These are phyloP conservation scores for Carettochelys insculpta DNA, from an alignment of 2,113 vertebrate species.

Conservation along the genomic window DNA sequence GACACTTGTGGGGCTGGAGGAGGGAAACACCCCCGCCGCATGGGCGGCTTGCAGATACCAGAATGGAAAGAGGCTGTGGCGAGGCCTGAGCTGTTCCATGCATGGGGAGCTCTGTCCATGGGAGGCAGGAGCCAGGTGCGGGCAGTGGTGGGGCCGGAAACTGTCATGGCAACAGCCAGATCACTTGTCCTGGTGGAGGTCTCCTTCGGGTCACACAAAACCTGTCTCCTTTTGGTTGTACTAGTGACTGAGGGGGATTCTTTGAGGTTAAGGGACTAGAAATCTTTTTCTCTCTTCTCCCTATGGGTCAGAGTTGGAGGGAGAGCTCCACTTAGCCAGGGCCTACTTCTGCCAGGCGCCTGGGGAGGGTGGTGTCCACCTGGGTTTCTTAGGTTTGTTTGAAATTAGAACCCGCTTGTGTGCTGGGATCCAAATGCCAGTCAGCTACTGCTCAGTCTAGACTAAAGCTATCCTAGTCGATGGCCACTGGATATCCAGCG, in stretches of 20 bases:
- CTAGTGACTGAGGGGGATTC: background rate
- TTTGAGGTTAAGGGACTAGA: background rate
- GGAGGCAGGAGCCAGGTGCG: background rate
- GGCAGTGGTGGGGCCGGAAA: background rate
- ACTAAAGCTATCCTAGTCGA: fast-evolving
- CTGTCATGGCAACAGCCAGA: fast-evolving
- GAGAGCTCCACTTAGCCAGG: fast-evolving
- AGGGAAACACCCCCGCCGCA: background rate
- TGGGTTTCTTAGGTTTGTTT: background rate
- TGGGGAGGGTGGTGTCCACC: no score
- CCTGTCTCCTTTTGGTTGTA: background rate
- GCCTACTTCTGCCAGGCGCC: no score
- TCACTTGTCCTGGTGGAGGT: fast-evolving
- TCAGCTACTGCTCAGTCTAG: fast-evolving
- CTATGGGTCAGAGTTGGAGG: background rate
- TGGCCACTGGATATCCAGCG: background rate
- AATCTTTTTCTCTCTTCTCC: background rate
- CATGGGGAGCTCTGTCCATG: no score
- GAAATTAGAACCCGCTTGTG: background rate
- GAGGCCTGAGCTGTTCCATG: no score
- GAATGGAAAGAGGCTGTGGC: no score
- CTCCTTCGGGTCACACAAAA: fast-evolving
- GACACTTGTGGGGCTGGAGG: background rate
- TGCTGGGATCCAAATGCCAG: no score
- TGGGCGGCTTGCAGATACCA: background rate